phyloP scores from a whole-genome alignment of 64 coral and sea anemone species.

The Cladopsammia gracilis region DNA sequence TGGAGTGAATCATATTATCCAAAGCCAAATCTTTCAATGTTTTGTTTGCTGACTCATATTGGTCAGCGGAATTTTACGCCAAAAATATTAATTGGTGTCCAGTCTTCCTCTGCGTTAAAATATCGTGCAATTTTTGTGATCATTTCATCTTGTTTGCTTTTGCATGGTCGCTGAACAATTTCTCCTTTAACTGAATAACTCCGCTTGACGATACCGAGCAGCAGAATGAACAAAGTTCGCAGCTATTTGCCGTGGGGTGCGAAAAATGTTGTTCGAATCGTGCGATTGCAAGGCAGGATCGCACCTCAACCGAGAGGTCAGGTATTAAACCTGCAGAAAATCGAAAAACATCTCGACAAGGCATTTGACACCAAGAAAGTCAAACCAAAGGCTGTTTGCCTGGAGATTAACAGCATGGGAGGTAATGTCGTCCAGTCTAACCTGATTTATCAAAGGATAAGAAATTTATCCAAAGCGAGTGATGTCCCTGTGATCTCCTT shows the following conservation, averaged over 20 bases:
- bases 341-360: conserved; percentile 76
- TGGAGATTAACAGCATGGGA: conserved; percentile 85
- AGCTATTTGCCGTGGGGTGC: conserved; percentile 14
- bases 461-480: conserved; percentile 62
- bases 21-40: too few species aligned
- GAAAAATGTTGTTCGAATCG: conserved; percentile 85
- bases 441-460: conserved; percentile 82
- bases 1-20: too few species aligned
- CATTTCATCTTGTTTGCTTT: too few species aligned
- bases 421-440: conserved; percentile 82
- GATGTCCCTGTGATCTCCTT: conserved; percentile 81
- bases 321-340: conserved; percentile 61
- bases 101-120: too few species aligned
- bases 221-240: conserved; percentile 25
- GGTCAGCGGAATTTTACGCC: neutral
- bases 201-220: too few species aligned
- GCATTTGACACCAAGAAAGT: conserved; percentile 89
- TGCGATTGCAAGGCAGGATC: conserved; percentile 83
- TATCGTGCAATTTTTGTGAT: too few species aligned
- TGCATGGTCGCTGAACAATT: too few species aligned
- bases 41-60: neutral
- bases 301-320: neutral
- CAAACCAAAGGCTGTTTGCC: conserved; percentile 90
- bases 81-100: too few species aligned
- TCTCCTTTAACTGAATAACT: too few species aligned